Base-by-base conservation (phyloP, 1,140 invertebrate species). In the Drosophila ananassae region DNA sequence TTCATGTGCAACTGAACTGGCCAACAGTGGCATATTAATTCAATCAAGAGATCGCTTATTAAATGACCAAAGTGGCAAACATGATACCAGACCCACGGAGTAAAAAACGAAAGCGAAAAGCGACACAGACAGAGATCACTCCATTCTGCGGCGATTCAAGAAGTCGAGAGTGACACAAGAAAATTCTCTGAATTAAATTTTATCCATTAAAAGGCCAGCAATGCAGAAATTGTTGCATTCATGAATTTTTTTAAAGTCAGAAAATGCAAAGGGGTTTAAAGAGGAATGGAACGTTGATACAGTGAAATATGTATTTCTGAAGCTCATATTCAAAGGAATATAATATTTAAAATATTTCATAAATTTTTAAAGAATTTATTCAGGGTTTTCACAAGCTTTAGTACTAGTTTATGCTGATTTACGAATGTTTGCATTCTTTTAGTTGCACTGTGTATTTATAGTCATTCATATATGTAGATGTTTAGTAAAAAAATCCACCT, bases 11-110 rank as follows among this genome's bases (percentile, higher is more conserved):
- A 12, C 41, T n/a, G 59, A 59, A 10, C 41, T n/a, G 59, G 56
- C 72, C 60, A 76, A 81, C 78, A 89, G 87, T 89, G 66, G 73
- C 73, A 73, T 75, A 89, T 89, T 87, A 87, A 87, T 87, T 87
- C 83, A 87, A 87, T 87, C 83, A 87, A 83, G 82, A 60, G 72
- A 77, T 62, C 73, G 83, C 83, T 89, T 87, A 87, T 87, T 87
- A 89, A 84, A 84, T 63, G 76, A 48, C 73, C 76, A 52, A 84
- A 87, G 82, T 89, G 82, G 75, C 82, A 85, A 89, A 57, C 75
- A 79, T 62, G 79, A 73, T 73, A 81, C 17, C 41, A 21, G 41
- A 67, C 47, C 51, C 60, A 54, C 55, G 67, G 77, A 68, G 44
- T 21, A 21, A 47, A 22, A 47, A 10, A 52, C 54, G 44, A 62